Evolutionary conservation across 2,888 invertebrate species (phyloP), one percentile per base, ranked within the genome.

Genomic region (Luperina testacea): DNA sequence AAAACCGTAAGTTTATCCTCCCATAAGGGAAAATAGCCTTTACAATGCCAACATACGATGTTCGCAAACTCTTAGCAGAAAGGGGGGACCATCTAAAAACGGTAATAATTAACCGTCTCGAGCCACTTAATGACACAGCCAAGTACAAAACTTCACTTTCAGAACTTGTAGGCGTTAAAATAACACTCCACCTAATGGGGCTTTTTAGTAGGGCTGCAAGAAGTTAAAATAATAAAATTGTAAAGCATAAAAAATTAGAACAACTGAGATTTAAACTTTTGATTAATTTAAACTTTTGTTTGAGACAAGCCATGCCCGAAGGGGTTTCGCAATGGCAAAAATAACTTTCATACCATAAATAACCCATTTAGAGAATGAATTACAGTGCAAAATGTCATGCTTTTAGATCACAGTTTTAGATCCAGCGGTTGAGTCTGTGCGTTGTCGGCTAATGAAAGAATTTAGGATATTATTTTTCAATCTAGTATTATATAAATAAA

Each of bases 81-180:
- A 84, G 82, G 75, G 87, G 80, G 72, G 78, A 89, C 85, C 88
- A 83, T 85, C 81, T 82, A 82, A 90, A 88, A 88, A 90, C 89
- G 83, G 87, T 87, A 88, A 89, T 90, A 90, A 89, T 89, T 90
- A 90, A 89, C 89, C 80, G 71, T 77, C 83, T 85, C 77, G 72
- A 86, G 86, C 87, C 89, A 88, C 85, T 90, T 90, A 89, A 90
- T 90, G 89, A 89, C 90, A 89, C 72, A 73, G 83, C 80, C 89
- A 87, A 90, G 90, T 85, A 90, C 89, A 81, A 89, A 89, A 90
- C 89, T 89, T 89, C 89, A 90, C 87, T 90, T 89, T 89, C 89
- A 89, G 80, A 89, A 87, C 77, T 89, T 89, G 88, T 85, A 85
- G 82, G 88, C 90, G 90, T 88, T 88, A 88, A 88, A 89, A 89